Base-by-base conservation (phyloP, 2,888 invertebrate genomes). In the Crepidodera aurea region DNA sequence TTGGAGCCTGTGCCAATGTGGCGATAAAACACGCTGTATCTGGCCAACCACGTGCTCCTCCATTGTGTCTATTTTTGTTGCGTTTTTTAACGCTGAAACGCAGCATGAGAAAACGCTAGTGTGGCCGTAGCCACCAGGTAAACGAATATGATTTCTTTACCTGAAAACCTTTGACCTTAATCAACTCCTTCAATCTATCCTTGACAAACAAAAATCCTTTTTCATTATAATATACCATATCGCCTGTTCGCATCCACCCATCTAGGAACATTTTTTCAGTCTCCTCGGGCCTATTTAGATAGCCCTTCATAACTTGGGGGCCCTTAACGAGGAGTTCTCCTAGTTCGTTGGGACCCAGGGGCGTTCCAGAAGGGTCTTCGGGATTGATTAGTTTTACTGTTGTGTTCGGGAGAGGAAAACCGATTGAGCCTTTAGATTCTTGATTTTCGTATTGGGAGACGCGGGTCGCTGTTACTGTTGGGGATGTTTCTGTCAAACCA, bases 271-370 rank as follows among this genome's bases (percentile, higher is more conserved):
- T 44, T 32, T 65, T 55, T 8, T 58, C 57, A 19, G 90, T 94
- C 0, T 91, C 92, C 75, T 89, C 82, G 1, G 88, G 86, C 73
- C 92, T 90, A 66, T 91, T 87, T 65, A 86, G 85, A 77, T 95
- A 95, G 0, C 93, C 92, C 62, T 85, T 83, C 92, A 93, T 94
- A 0, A 93, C 87, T 81, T 93, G 92, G 0, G 93, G 92, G 0
- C 94, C 94, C 59, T 87, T 85, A 0, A 92, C 81, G 55, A 88
- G 84, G 1, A 94, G 76, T 77, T 95, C 94, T 0, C 94, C 94
- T 8, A 81, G 80, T 25, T 65, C 18, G 19, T 67, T 62, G n/a
- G 60, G 63, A 7, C 65, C 65, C 8, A 67, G 37, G 2, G 65
- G 62, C 6, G 65, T 56, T 0, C 64, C 71, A 13, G 56, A 62